Conservation (phyloP, 2,888 invertebrate species). For the Exephanes ischioxanthus region DNA sequence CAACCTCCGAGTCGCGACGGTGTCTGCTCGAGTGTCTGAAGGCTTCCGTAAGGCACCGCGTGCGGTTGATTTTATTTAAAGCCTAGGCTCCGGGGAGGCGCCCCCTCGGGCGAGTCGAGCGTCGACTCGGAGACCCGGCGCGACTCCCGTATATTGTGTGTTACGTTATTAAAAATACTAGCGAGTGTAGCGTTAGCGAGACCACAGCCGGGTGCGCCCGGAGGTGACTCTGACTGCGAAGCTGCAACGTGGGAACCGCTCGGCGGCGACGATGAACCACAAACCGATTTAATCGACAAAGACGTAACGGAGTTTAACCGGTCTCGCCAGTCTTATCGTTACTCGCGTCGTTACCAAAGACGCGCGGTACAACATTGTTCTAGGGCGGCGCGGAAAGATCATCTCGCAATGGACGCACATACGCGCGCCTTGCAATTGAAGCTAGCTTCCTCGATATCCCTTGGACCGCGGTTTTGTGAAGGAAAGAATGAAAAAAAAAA, state of each 20-base stretch:
- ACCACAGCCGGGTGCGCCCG: not conserved
- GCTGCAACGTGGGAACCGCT: no score
- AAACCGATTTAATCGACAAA: not conserved
- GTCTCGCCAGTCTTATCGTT: not conserved
- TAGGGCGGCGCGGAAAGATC: not conserved
- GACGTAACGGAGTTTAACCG: not conserved
- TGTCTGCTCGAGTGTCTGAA: no score
- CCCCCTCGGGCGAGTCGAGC: not conserved
- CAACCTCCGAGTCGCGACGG: no score
- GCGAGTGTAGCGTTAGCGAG: not conserved
- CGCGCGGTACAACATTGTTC: not conserved
- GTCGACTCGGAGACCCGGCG: not conserved
- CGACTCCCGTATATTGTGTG: not conserved
- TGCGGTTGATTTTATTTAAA: slow-evolving; percentile 1
- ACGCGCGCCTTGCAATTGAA: not conserved
- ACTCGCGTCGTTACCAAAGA: not conserved
- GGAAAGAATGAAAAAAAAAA: not conserved
- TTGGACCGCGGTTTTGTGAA: slow-evolving; percentile 21
- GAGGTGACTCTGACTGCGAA: not conserved
- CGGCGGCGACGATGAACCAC: no score
- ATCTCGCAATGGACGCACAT: not conserved
- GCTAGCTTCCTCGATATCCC: not conserved
- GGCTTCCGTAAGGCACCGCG: not conserved
- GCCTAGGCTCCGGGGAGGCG: not conserved
- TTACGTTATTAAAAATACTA: not conserved